Conservation (phyloP, 2,797 vertebrate genomes). For the Notamacropus eugenii region DNA sequence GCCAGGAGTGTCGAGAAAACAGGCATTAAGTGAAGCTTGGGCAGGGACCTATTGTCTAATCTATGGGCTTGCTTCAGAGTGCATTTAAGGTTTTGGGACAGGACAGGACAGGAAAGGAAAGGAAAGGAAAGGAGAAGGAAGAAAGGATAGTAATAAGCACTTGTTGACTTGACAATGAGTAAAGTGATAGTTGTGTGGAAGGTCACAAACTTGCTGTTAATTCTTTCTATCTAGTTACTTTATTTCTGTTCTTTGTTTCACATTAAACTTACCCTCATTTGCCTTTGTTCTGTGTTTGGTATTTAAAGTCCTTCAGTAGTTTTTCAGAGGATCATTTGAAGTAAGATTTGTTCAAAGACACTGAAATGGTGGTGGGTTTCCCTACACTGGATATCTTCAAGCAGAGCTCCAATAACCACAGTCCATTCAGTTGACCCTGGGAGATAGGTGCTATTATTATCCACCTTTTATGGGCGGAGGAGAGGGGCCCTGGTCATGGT, state of each 20-base stretch:
- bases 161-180: neutral
- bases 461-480: neutral
- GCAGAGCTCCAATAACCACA: neutral
- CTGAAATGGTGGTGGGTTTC: neutral
- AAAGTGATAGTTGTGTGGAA: neutral
- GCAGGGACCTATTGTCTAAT: no score
- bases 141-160: no score
- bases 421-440: neutral
- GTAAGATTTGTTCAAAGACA: neutral
- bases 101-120: no score
- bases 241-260: neutral
- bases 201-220: neutral
- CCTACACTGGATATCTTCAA: neutral
- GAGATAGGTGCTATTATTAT: neutral
- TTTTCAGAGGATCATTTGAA: neutral
- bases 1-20: no score
- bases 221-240: neutral
- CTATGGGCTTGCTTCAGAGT: no score
- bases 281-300: neutral
- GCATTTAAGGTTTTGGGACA: no score
- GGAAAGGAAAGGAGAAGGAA: no score
- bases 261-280: neutral
- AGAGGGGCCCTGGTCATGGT: no score
- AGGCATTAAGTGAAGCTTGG: no score
- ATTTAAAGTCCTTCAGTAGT: neutral